These are phyloP conservation scores for Choristoneura fumiferana DNA, from an alignment of 1,140 invertebrate genomes.

Conservation along the genomic window DNA sequence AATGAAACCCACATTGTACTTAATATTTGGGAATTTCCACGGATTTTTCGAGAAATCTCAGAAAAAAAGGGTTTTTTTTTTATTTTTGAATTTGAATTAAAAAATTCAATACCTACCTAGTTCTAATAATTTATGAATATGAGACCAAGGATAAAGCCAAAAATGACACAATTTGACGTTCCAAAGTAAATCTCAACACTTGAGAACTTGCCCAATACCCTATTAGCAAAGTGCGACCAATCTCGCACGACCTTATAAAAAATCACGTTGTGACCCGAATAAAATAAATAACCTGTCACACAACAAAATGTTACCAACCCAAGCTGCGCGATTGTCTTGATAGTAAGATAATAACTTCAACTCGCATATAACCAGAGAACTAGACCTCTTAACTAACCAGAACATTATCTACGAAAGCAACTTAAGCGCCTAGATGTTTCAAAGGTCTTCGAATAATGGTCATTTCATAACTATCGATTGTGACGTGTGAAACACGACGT, in stretches of 20 bases:
- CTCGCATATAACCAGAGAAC: conserved; percentile 21
- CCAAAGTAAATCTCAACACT: no score
- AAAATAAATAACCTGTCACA: conserved; percentile 57
- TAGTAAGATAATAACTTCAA: conserved; percentile 46
- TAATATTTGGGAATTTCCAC: no score
- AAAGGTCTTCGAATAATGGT: conserved; percentile 23
- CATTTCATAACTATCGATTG: conserved; percentile 20
- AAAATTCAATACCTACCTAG: no score
- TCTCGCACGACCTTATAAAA: conserved; percentile 19
- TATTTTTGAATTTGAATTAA: no score
- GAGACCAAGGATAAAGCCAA: no score
- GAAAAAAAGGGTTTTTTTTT: no score
- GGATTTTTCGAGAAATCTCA: no score
- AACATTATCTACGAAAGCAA: not conserved
- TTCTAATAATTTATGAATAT: no score
- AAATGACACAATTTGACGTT: no score
- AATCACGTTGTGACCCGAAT: conserved; percentile 33
- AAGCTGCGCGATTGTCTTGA: conserved; percentile 46
- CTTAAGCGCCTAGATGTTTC: no score
- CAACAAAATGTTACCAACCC: conserved; percentile 36
- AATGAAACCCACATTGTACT: no score
- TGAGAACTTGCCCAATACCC: not conserved
- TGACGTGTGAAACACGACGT: conserved; percentile 32
- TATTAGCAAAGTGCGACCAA: not conserved
- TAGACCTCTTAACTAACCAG: conserved; percentile 20